Base-by-base conservation (phyloP, 2,888 invertebrate genomes). In the Lasioglossum figueresi region DNA sequence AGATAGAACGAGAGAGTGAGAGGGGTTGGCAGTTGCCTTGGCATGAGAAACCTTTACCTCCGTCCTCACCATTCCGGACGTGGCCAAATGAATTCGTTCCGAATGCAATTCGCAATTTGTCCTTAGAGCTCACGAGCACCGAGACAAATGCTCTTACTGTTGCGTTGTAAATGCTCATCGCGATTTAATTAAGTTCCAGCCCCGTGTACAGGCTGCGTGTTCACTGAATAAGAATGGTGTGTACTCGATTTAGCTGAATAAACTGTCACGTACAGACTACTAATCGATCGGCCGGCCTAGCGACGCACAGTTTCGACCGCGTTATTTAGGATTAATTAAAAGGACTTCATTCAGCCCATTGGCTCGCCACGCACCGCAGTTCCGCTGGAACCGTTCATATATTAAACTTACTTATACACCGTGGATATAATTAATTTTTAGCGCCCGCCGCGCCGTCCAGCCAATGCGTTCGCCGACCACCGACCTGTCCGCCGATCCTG, bases 31-130 rank as follows among this genome's bases (percentile, higher is more conserved):
- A 82, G 87, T 82, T 79, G 76, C 83, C 87, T 80, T 84, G 85
- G 84, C 87, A 90, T 76, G 90, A 84, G 87, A 83, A 76, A 87
- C 89, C 90, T 87, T 84, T 88, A 84, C 83, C 89, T 82, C 83
- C 80, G 83, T 80, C 82, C 83, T 86, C 82, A 80, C 79, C 76
- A 78, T 89, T 84, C 87, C 90, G 88, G 88, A 89, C 90, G 88
- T 79, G 88, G 85, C 81, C 88, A 87, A 89, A 89, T 89, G 89
- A 90, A 89, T 89, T 87, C 84, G 87, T 90, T 88, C 89, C 89
- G 89, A 89, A 90, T 89, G 89, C 90, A 89, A 89, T 89, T 89
- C 85, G 89, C 88, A 88, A 89, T 90, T 89, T 90, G 89, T 90
- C 88, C 90, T 82, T 83, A 83, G 76, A 84, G 71, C 80, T 66